These are phyloP conservation scores for Nebria ingens DNA, from an alignment of 1,140 invertebrate species.

Conservation along the genomic window DNA sequence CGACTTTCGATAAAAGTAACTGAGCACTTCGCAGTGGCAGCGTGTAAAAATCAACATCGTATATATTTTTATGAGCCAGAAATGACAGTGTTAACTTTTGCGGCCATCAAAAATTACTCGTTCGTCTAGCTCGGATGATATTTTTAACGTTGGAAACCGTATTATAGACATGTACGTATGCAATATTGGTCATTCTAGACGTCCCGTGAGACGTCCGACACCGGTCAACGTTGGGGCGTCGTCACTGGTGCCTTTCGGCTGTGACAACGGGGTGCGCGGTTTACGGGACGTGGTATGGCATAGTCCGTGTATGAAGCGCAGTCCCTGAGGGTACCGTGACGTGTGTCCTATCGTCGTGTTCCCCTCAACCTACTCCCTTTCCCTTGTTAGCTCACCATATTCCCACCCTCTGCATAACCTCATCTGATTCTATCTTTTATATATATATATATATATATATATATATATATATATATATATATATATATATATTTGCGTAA, in stretches of 20 bases:
- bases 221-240: conserved; percentile 1
- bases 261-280: neutral
- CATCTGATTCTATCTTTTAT: too few relatives aligned
- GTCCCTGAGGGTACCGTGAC: neutral
- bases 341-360: neutral
- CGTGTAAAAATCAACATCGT: too few relatives aligned
- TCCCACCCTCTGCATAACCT: neutral
- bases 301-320: neutral
- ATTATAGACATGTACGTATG: conserved; percentile 8
- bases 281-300: neutral
- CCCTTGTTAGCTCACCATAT: neutral
- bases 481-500: too few relatives aligned
- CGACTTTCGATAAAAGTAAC: too few relatives aligned
- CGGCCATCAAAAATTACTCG: too few relatives aligned
- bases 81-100: too few relatives aligned
- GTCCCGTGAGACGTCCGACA: neutral
- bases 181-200: conserved; percentile 8
- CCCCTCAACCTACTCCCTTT: too few relatives aligned
- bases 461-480: too few relatives aligned
- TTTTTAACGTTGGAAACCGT: neutral
- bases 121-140: neutral
- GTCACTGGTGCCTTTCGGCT: neutral
- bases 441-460: too few relatives aligned
- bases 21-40: too few relatives aligned
- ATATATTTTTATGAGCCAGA: too few relatives aligned